Evolutionary conservation across 2,113 vertebrate genomes (phyloP), one percentile per base, ranked within the genome.

Genomic region (Platysteira castanea): DNA sequence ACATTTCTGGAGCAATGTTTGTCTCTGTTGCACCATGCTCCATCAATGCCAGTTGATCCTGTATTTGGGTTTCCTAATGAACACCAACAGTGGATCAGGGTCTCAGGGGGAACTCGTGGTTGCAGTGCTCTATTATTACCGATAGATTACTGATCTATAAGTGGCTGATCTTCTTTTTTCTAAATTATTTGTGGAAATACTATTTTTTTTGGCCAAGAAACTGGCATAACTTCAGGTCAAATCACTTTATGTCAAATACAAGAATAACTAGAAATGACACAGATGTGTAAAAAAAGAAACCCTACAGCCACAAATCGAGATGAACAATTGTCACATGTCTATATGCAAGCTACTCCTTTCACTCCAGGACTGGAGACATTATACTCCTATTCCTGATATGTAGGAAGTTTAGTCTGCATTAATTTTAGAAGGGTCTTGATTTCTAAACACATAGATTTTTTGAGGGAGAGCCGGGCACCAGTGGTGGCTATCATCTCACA

Each of bases 21-120:
- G 10, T 50, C 49, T 78, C 10, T 0, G 0, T 39, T 70, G n/a
- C 39, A 15, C 30, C 0, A 0, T 35, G 41, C 37, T 77, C 46
- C 35, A 11, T 27, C 71, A 56, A 14, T 13, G 14, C 35, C 56
- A 47, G 2, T 3, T 56, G 41, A 53, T 35, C 4, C 50, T 11
- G 22, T 15, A 10, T 33, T 53, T 77, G 42, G 14, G 13, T 39
- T 77, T 84, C 15, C 4, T 16, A 9, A 11, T 4, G 33, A 39
- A 14, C 10, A 28, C 12, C 13, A 28, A 22, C 10, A 35, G 7
- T 23, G 26, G 33, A 11, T 15, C 33, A 1, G 17, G 8, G 4
- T 41, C 9, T 64, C n/a, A n/a, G n/a, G n/a, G n/a, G n/a, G n/a
- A n/a, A n/a, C n/a, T n/a, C n/a, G n/a, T n/a, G n/a, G n/a, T n/a